These are phyloP conservation scores for Drosophila ananassae DNA, from an alignment of 1,140 invertebrate species.

Conservation along the genomic window DNA sequence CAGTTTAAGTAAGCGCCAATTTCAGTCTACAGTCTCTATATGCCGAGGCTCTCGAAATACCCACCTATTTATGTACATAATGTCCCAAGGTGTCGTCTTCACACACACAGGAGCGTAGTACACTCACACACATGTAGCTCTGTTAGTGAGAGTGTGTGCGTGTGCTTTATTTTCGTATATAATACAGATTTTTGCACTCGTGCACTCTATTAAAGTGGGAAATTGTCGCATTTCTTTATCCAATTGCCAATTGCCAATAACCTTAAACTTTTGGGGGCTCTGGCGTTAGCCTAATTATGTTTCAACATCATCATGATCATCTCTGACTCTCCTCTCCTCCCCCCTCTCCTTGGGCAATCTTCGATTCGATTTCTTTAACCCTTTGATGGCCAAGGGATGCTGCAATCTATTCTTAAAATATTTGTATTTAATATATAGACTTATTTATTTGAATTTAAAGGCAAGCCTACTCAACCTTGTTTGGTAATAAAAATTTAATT, in stretches of 20 bases:
- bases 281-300: conserved; percentile 43
- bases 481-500: too few species aligned
- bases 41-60: conserved; percentile 6
- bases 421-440: too few species aligned
- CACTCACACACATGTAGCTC: conserved; percentile 19
- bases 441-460: too few species aligned
- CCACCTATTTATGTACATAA: conserved; percentile 40
- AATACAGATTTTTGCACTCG: conserved; percentile 66
- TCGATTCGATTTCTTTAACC: conserved; percentile 8
- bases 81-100: conserved; percentile 67
- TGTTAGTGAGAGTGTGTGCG: conserved; percentile 14
- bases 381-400: neutral
- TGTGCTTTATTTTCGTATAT: conserved; percentile 73
- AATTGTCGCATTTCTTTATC: conserved; percentile 28
- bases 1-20: conserved; percentile 29
- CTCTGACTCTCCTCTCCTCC: neutral
- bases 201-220: conserved; percentile 69
- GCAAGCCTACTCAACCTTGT: too few species aligned
- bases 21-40: conserved; percentile 19
- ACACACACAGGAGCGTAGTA: neutral
- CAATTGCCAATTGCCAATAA: conserved; percentile 36
- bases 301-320: conserved; percentile 7
- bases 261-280: conserved; percentile 58
- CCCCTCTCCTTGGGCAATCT: conserved; percentile 11
- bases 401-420: too few species aligned